Evolutionary conservation across 37 sponge, comb jelly and placozoan species (phyloP).

Genomic region (Bolinopsis microptera): DNA sequence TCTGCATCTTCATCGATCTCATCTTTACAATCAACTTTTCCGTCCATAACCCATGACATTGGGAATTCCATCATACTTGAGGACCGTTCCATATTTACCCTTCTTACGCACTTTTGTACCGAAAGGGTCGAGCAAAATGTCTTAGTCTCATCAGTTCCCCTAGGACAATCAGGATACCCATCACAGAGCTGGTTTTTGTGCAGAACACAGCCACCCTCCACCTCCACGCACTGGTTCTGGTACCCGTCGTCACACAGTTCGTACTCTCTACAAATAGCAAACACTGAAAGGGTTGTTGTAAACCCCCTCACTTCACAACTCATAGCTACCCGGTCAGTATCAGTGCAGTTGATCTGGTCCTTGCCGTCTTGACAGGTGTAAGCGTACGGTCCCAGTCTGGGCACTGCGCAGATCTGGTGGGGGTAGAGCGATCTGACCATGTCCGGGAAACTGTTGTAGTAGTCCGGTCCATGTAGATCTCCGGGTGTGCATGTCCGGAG

Average conservation of each 20-base stretch:
- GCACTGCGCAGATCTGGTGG: not conserved
- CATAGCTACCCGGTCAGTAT: not conserved
- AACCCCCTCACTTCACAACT: not conserved
- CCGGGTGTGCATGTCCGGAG: no score
- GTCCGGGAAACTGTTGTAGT: no score
- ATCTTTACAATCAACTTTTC: not conserved
- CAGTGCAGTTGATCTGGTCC: not conserved
- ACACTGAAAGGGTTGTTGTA: not conserved
- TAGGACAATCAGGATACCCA: not conserved
- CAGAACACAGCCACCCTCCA: not conserved
- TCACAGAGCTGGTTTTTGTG: constrained; percentile 4
- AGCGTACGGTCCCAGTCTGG: not conserved
- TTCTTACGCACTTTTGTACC: not conserved
- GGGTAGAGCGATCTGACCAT: no score
- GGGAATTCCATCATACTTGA: not conserved
- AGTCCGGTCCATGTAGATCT: no score
- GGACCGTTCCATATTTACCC: not conserved
- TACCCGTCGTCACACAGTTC: constrained; percentile 4
- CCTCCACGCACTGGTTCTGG: not conserved
- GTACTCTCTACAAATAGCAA: not conserved
- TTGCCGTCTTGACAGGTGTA: not conserved
- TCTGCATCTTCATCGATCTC: not conserved
- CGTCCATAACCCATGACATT: not conserved
- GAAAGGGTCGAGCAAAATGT: not conserved
- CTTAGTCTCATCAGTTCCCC: not conserved